A percentile compares a stretch with the other conserved stretches of the same genome.
Conservation (phyloP, 2,113 vertebrate genomes). For the Scopus umbretta region DNA sequence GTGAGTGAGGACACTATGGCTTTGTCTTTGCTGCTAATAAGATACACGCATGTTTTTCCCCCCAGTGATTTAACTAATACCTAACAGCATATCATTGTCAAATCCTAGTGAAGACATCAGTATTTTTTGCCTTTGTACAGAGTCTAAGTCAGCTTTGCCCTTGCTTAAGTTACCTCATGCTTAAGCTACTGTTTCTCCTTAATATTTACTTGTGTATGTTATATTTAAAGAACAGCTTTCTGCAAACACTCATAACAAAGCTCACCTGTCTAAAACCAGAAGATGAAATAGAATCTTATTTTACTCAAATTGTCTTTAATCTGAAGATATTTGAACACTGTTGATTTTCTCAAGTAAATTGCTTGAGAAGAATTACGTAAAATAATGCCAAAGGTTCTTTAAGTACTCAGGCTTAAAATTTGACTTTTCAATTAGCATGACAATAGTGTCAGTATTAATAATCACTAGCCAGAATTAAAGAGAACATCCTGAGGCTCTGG, state of each 20-base stretch:
- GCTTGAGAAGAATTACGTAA: neutral
- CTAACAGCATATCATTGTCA: neutral
- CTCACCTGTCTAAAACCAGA: neutral
- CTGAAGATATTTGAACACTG: neutral
- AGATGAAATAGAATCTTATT: neutral
- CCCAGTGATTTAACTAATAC: neutral
- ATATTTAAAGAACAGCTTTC: neutral
- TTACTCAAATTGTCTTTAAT: neutral
- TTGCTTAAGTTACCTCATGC: neutral
- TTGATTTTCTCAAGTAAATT: neutral
- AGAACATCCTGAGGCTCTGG: conserved; percentile 31
- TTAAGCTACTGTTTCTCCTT: neutral
- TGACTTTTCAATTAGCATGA: conserved; percentile 62
- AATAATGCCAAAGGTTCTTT: conserved; percentile 39
- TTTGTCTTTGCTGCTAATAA: neutral
- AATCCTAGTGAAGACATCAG: neutral
- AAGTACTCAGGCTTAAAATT: conserved; percentile 43
- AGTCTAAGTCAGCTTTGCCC: neutral
- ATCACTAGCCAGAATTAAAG: conserved; percentile 39
- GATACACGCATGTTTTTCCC: neutral
- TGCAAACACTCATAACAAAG: neutral
- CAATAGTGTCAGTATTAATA: conserved; percentile 62
- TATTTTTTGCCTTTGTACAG: neutral
- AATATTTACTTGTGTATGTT: neutral
- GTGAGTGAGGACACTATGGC: neutral